Percentiles rank a stretch among this genome's conserved stretches.
Evolutionary conservation across 2,113 vertebrate species (phyloP).

Genomic region (Platichthys stellatus): DNA sequence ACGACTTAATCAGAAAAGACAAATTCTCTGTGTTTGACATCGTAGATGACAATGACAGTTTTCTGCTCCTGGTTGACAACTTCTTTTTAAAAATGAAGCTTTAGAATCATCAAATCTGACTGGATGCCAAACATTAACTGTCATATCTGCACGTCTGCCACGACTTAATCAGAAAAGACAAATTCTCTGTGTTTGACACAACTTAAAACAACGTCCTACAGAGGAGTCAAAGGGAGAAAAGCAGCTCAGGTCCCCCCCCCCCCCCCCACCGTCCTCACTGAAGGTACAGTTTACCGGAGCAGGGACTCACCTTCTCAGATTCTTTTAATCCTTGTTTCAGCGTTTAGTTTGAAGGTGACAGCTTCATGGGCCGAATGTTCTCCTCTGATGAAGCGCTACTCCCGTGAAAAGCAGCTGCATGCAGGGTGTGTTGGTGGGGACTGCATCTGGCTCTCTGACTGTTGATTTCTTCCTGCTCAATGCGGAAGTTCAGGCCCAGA

Average conservation of each 20-base stretch:
- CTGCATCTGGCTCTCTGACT: slow-evolving; percentile 59
- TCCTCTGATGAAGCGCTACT: too few species aligned
- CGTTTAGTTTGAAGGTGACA: slow-evolving; percentile 30
- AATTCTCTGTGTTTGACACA: background rate
- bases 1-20: background rate
- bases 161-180: background rate
- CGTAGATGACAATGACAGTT: background rate
- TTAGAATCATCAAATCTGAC: background rate
- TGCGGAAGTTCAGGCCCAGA: slow-evolving; percentile 83
- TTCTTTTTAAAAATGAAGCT: background rate
- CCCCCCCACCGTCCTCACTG: slow-evolving; percentile 26
- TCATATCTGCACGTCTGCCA: background rate
- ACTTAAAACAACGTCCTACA: background rate
- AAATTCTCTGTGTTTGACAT: background rate
- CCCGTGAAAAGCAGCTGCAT: background rate
- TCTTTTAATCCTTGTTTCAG: slow-evolving; percentile 35
- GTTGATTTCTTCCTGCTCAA: slow-evolving; percentile 74
- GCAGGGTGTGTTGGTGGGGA: slow-evolving; percentile 41
- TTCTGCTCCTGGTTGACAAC: background rate
- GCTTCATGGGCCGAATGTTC: too few species aligned
- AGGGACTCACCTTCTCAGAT: slow-evolving; percentile 69
- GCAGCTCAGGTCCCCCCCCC: background rate
- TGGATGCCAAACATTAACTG: background rate
- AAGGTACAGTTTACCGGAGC: slow-evolving; percentile 5
- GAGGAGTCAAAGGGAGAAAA: background rate